Conservation (phyloP, 2,797 vertebrate genomes). For the Hephaestus fuliginosus region DNA sequence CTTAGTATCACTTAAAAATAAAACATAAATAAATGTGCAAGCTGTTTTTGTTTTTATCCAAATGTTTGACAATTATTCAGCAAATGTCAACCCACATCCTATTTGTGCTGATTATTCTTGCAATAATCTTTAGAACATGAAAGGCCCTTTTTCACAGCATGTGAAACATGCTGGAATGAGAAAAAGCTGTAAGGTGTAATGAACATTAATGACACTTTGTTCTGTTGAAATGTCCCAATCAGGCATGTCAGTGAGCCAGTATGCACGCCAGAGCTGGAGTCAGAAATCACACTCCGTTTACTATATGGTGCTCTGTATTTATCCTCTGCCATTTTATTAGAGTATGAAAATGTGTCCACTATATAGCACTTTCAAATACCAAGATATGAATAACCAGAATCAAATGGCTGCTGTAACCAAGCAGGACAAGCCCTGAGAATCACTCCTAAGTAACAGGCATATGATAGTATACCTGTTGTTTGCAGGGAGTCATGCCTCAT, state of each 20-base stretch:
- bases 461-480: no score
- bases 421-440: no score
- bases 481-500: no score
- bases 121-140: background rate
- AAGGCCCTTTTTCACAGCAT: background rate
- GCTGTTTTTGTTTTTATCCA: background rate
- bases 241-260: background rate
- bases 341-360: no score
- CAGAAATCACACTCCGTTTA: background rate
- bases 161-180: no score
- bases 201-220: background rate
- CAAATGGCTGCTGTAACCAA: no score
- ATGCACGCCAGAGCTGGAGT: background rate
- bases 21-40: background rate
- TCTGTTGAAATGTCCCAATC: background rate
- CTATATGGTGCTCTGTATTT: background rate
- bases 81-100: background rate
- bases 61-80: background rate
- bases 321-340: no score
- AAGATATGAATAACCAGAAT: no score
- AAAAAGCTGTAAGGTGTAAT: background rate
- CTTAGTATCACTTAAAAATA: background rate
- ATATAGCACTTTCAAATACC: background rate
- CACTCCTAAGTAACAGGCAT: no score
- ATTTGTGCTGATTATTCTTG: background rate